phyloP scores from a whole-genome alignment of 2,888 invertebrate species.

The Zaprionus lineosus region DNA sequence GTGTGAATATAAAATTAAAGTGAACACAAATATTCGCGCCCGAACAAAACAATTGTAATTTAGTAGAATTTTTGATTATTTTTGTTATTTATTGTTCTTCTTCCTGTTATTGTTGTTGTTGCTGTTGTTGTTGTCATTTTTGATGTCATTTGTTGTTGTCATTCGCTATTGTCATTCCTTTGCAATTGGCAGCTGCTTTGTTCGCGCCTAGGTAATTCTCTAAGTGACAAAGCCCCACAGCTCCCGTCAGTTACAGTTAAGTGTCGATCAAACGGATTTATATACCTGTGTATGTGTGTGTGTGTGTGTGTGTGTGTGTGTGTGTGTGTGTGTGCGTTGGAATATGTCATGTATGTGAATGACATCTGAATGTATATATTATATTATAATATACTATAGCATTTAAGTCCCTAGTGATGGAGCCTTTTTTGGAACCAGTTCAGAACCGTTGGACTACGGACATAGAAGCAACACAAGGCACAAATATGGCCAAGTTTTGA shows the following conservation, averaged over 20 bases:
- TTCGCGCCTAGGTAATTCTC: slow-evolving; percentile 3
- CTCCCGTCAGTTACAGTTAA: slow-evolving; percentile 12
- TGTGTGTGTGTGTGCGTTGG: too few species aligned
- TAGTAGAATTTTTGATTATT: slow-evolving; percentile 38
- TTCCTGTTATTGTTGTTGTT: background rate
- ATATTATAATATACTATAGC: too few species aligned
- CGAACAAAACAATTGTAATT: slow-evolving; percentile 46
- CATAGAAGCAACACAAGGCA: too few species aligned
- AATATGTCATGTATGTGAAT: too few species aligned
- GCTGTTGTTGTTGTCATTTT: background rate
- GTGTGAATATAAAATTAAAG: slow-evolving; percentile 37
- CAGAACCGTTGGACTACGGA: too few species aligned
- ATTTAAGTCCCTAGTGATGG: too few species aligned
- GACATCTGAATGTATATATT: too few species aligned
- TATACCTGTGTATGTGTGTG: slow-evolving; percentile 5
- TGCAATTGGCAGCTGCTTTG: slow-evolving; percentile 31
- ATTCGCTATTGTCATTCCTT: slow-evolving; percentile 26
- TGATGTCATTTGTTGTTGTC: background rate
- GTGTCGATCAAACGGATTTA: background rate
- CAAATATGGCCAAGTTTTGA: too few species aligned
- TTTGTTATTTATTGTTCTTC: background rate
- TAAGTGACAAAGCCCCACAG: background rate
- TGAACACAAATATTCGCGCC: slow-evolving; percentile 15
- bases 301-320: too few species aligned
- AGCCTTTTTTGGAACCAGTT: too few species aligned